phyloP scores from a whole-genome alignment of 1,140 invertebrate species.

The Hyphantria cunea region DNA sequence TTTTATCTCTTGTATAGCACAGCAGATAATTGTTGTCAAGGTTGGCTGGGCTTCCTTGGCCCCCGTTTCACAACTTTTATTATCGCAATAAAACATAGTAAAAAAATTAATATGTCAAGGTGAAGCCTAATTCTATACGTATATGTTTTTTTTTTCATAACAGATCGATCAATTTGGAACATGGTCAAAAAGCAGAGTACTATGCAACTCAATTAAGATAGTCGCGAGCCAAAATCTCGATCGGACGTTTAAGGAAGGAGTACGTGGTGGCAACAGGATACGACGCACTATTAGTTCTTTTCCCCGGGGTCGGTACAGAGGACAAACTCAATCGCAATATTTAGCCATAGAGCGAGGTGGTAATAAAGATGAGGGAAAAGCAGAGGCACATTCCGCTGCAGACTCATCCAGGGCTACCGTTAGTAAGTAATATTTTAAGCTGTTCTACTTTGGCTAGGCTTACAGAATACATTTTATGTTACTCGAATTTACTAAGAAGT shows the following conservation, averaged over 20 bases:
- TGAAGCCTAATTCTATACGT: background rate
- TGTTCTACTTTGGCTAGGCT: too few relatives aligned
- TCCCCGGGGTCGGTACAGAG: slow-evolving; percentile 77
- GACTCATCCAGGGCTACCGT: slow-evolving; percentile 88
- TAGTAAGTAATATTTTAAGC: slow-evolving; percentile 87
- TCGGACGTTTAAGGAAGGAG: background rate
- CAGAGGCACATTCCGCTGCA: slow-evolving; percentile 88
- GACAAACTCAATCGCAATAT: slow-evolving; percentile 92
- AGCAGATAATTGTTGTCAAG: slow-evolving; percentile 57
- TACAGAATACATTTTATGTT: too few relatives aligned
- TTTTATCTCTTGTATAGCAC: slow-evolving; percentile 32
- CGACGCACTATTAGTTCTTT: slow-evolving; percentile 46
- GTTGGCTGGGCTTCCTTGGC: slow-evolving; percentile 50
- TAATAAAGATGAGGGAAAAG: slow-evolving; percentile 85
- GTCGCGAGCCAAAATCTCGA: slow-evolving; percentile 23
- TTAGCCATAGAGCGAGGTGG: slow-evolving; percentile 83
- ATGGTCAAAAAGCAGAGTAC: slow-evolving; percentile 25
- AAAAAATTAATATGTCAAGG: slow-evolving; percentile 37
- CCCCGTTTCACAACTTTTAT: slow-evolving; percentile 45
- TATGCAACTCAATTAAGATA: slow-evolving; percentile 43
- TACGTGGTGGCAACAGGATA: slow-evolving; percentile 25
- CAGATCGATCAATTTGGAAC: slow-evolving; percentile 38
- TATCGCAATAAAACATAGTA: slow-evolving; percentile 43
- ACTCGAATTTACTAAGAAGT: too few relatives aligned
- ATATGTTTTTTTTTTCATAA: slow-evolving; percentile 13